These are phyloP conservation scores for Drosophila serrata DNA, from an alignment of 1,140 invertebrate genomes.

Conservation along the genomic window DNA sequence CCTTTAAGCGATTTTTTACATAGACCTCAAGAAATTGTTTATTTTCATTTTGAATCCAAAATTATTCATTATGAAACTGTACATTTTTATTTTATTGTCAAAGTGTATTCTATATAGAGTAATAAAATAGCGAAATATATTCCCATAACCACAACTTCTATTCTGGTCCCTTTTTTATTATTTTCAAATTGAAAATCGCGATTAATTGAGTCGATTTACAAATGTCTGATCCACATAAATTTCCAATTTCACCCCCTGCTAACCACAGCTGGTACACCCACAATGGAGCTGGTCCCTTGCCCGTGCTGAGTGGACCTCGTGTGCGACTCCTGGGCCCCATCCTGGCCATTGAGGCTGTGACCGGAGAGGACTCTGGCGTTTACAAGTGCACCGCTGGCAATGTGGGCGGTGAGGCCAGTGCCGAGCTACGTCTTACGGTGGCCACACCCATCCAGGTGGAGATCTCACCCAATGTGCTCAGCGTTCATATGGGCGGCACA, in stretches of 20 bases:
- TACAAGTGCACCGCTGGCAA: conserved; percentile 90
- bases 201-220: conserved; percentile 48
- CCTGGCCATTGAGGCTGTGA: conserved; percentile 90
- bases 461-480: conserved; percentile 89
- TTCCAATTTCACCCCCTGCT: conserved; percentile 52
- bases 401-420: conserved; percentile 89
- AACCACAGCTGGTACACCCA: conserved; percentile 88
- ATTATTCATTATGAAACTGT: too few species aligned
- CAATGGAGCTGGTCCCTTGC: conserved; percentile 88
- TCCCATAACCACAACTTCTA: conserved; percentile 49
- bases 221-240: conserved; percentile 40
- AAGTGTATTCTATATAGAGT: background rate
- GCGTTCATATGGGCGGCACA: conserved; percentile 91
- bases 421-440: conserved; percentile 89
- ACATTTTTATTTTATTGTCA: background rate
- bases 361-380: conserved; percentile 89
- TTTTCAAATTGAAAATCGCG: conserved; percentile 40
- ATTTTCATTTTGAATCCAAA: too few species aligned
- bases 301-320: conserved; percentile 88
- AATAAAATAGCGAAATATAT: conserved; percentile 5
- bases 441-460: conserved; percentile 90
- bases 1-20: too few species aligned
- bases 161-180: conserved; percentile 2
- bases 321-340: conserved; percentile 89
- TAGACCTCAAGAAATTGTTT: too few species aligned